phyloP scores from a whole-genome alignment of 2,113 vertebrate species.

The rabbit (Oryctolagus cuniculus) region DNA sequence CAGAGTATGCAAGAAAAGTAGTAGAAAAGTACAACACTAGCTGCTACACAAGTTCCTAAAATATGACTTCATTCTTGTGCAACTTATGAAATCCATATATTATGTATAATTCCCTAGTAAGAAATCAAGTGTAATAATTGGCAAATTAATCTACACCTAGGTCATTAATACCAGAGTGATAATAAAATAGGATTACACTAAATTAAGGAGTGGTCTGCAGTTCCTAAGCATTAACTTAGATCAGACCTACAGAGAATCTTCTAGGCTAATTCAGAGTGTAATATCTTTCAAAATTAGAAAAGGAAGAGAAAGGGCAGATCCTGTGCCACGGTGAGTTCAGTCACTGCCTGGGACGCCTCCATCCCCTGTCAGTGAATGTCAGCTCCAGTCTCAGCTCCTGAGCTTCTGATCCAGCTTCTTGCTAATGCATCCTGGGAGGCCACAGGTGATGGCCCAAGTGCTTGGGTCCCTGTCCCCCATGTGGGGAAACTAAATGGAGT shows the following conservation, averaged over 20 bases:
- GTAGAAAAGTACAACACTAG: neutral
- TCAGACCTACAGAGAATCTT: neutral
- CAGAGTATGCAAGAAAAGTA: neutral
- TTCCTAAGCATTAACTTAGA: neutral
- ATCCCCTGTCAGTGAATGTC: no score
- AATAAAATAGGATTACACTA: neutral
- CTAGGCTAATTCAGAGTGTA: constrained; percentile 2
- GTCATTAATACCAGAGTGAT: neutral
- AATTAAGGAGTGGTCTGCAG: neutral
- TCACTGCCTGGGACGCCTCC: no score
- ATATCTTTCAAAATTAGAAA: neutral
- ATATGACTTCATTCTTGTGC: neutral
- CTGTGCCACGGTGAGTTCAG: no score
- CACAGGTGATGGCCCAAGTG: no score
- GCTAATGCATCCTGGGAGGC: no score
- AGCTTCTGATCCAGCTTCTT: no score
- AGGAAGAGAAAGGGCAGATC: neutral
- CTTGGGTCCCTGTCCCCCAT: no score
- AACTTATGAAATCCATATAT: neutral
- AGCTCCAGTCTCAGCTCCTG: no score
- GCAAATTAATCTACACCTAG: neutral
- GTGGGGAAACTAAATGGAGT: no score
- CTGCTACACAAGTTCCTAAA: neutral
- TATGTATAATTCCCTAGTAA: constrained; percentile 8
- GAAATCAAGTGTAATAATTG: neutral